Percentiles rank a stretch among this genome's conserved stretches.
phyloP scores from a whole-genome alignment of 2,888 invertebrate genomes.

The Desoria tigrina region DNA sequence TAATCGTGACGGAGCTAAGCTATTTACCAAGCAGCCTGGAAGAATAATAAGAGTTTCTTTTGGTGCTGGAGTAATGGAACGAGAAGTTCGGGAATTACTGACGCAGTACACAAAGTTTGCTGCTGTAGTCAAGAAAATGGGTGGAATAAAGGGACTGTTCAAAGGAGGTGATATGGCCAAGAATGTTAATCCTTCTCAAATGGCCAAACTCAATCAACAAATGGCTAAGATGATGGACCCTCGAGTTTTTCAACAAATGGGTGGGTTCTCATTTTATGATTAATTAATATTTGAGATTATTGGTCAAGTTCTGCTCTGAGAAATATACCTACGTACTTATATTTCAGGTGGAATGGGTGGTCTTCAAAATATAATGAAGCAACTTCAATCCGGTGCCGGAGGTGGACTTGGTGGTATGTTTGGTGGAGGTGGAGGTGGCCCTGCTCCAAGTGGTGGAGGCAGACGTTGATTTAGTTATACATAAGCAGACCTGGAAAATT shows the following conservation, averaged over 20 bases:
- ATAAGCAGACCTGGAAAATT: neutral
- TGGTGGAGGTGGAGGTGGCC: conserved; percentile 44
- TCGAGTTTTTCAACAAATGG: conserved; percentile 91
- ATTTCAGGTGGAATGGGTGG: conserved; percentile 88
- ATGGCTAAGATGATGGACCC: conserved; percentile 99
- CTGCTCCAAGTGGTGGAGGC: conserved; percentile 24
- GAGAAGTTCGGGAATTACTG: conserved; percentile 95
- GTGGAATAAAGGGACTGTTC: conserved; percentile 97
- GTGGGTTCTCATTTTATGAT: conserved; percentile 56
- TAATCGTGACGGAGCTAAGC: conserved; percentile 90
- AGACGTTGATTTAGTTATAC: conserved; percentile 23
- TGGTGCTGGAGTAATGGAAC: conserved; percentile 90
- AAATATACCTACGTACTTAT: conserved; percentile 18
- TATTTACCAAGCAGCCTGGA: conserved; percentile 88
- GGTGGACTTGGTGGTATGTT: conserved; percentile 43
- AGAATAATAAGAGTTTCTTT: conserved; percentile 82
- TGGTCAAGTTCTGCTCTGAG: too few relatives aligned
- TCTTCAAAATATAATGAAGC: conserved; percentile 96
- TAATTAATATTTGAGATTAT: neutral
- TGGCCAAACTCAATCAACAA: conserved; percentile 98
- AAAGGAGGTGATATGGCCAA: conserved; percentile 95
- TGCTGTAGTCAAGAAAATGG: conserved; percentile 99
- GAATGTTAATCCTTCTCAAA: conserved; percentile 97
- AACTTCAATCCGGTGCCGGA: conserved; percentile 69
- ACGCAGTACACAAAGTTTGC: conserved; percentile 99